Base-by-base conservation (phyloP, 1,140 invertebrate species). In the Copidosoma floridanum region DNA sequence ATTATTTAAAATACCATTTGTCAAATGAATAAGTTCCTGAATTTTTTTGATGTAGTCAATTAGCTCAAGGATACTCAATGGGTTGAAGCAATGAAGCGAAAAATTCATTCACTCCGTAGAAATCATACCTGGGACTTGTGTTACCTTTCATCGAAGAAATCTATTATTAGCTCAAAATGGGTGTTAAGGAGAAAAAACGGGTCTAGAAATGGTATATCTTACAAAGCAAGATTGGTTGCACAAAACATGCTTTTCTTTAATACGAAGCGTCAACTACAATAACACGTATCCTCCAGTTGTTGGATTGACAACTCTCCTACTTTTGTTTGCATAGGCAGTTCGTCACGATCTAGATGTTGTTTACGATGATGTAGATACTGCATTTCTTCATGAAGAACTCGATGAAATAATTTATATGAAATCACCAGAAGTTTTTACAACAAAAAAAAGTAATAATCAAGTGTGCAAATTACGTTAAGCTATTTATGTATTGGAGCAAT, bases 351-450 rank as follows among this genome's bases (percentile, higher is more conserved):
- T 55, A 21, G 0, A 16, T 27, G 4, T 64, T 2, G 11, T 24
- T 6, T 65, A 74, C 16, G 65, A 73, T 21, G 74, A 76, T 57
- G 63, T 78, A 10, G 65, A 68, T 61, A 71, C 65, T 10, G 74
- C 73, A 8, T 77, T 76, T 61, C 61, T 77, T n/a, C 67, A 76
- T 54, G 69, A 70, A n/a, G 29, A 63, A 6, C 48, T 78, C 40
- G 54, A 77, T 0, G 71, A 77, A 55, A 58, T 66, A 18, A 61
- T 76, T 1, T 75, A 65, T 47, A 74, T 79, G 68, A 40, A 71
- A 37, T 67, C 74, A 55, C 73, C 76, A 10, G 53, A 75, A 46
- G 71, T 67, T 35, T 69, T 62, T 44, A 27, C 35, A 65, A 24
- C 11, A 27, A 18, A 52, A n/a, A n/a, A n/a, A n/a, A n/a, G n/a